These are phyloP conservation scores for Drosophila dives DNA, from an alignment of 2,888 invertebrate species.

Conservation along the genomic window DNA sequence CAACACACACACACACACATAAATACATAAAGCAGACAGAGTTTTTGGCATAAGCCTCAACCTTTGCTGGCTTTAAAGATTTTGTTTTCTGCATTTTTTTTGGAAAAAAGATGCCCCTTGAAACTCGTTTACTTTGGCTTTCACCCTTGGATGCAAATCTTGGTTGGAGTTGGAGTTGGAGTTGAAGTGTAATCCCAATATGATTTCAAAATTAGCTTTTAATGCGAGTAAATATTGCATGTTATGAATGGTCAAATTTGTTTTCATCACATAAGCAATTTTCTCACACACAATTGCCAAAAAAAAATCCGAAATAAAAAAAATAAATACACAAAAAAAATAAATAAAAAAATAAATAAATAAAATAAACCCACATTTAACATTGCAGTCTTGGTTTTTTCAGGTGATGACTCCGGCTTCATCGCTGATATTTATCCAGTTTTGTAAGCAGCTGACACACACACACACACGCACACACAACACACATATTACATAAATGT, in stretches of 20 bases:
- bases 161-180: slow-evolving; percentile 4
- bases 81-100: slow-evolving; percentile 8
- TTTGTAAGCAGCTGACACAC: slow-evolving; percentile 7
- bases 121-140: slow-evolving; percentile 28
- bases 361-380: slow-evolving; percentile 1
- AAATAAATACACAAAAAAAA: background rate
- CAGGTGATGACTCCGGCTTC: background rate
- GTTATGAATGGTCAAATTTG: slow-evolving; percentile 23
- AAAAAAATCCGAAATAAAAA: background rate
- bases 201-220: slow-evolving; percentile 20
- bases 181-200: slow-evolving; percentile 12
- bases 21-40: background rate
- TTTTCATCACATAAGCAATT: slow-evolving; percentile 29
- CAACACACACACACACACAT: background rate
- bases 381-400: slow-evolving; percentile 2
- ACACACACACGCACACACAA: background rate
- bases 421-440: slow-evolving; percentile 8
- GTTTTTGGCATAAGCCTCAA: slow-evolving; percentile 10
- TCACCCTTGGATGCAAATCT: slow-evolving; percentile 13
- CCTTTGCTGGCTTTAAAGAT: slow-evolving; percentile 16
- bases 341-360: background rate
- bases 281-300: slow-evolving; percentile 8
- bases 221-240: slow-evolving; percentile 25
- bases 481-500: background rate
- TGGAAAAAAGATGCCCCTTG: background rate